phyloP scores from a whole-genome alignment of 2,888 invertebrate genomes.

The Lordiphosa andalusiaca region DNA sequence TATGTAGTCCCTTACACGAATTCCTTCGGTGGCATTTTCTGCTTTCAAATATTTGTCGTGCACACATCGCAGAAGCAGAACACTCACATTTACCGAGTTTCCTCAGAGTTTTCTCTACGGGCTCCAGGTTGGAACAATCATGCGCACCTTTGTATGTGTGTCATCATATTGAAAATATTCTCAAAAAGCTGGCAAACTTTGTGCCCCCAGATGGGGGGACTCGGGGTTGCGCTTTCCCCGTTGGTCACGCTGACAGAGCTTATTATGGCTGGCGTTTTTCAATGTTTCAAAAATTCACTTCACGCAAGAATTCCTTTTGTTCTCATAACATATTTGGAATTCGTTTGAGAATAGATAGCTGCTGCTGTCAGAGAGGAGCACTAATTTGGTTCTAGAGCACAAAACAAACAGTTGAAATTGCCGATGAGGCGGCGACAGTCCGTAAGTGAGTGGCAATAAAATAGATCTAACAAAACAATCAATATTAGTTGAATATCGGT shows the following conservation, averaged over 20 bases:
- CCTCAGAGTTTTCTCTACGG: slow-evolving; percentile 17
- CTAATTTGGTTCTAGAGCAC: no score
- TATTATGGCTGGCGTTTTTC: slow-evolving; percentile 50
- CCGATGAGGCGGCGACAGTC: no score
- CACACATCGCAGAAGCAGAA: slow-evolving; percentile 41
- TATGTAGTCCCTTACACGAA: slow-evolving; percentile 58
- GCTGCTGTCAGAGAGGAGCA: no score
- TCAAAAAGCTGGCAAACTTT: slow-evolving; percentile 52
- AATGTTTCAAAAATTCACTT: slow-evolving; percentile 57
- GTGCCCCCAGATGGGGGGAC: slow-evolving; percentile 27
- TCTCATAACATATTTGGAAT: neutral
- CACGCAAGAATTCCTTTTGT: neutral
- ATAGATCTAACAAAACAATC: no score
- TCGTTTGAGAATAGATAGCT: neutral
- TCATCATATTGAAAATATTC: slow-evolving; percentile 53
- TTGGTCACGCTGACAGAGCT: slow-evolving; percentile 63
- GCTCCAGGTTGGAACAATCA: slow-evolving; percentile 34
- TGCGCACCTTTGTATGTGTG: slow-evolving; percentile 23
- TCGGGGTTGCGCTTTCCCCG: slow-evolving; percentile 18
- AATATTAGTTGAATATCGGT: no score
- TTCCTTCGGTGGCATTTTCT: slow-evolving; percentile 59
- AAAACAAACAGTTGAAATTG: no score
- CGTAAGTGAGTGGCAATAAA: no score
- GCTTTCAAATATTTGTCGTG: slow-evolving; percentile 64
- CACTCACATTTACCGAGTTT: slow-evolving; percentile 34